Conservation (phyloP, 2,797 vertebrate genomes). For the Gymnoscopelus braueri region DNA sequence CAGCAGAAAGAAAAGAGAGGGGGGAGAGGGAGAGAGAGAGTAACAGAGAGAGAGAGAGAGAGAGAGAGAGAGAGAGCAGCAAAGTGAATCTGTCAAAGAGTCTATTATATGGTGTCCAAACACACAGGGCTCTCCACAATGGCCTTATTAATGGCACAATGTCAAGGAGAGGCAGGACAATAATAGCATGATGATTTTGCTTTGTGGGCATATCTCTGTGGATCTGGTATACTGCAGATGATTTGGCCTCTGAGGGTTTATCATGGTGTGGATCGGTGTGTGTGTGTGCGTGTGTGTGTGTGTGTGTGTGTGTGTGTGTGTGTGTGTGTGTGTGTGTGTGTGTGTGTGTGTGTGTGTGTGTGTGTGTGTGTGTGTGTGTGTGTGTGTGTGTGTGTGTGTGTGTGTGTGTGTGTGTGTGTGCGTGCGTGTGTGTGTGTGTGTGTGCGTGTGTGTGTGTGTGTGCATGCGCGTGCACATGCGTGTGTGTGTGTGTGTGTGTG, state of each 20-base stretch:
- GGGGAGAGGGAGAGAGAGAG: constrained; percentile 22
- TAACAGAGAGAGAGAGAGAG: constrained; percentile 32
- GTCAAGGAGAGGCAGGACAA: constrained; percentile 79
- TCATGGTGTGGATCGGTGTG: constrained; percentile 57
- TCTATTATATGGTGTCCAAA: constrained; percentile 84
- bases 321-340: neutral
- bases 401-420: neutral
- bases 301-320: neutral
- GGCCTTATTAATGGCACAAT: constrained; percentile 86
- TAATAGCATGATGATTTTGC: constrained; percentile 82
- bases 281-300: constrained; percentile 46
- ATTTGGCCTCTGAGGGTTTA: constrained; percentile 65
- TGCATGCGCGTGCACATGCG: neutral
- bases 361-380: neutral
- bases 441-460: neutral
- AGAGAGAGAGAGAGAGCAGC: constrained; percentile 44
- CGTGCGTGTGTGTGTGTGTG: constrained; percentile 45
- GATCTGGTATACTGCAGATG: constrained; percentile 72
- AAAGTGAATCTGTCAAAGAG: constrained; percentile 84
- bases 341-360: constrained; percentile 6
- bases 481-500: constrained; percentile 6
- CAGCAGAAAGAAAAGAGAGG: constrained; percentile 3
- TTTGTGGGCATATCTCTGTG: constrained; percentile 80
- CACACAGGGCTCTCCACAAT: constrained; percentile 80
- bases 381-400: neutral